Evolutionary conservation across 1,140 invertebrate genomes (phyloP).

Genomic region (Trachymyrmex septentrionalis): DNA sequence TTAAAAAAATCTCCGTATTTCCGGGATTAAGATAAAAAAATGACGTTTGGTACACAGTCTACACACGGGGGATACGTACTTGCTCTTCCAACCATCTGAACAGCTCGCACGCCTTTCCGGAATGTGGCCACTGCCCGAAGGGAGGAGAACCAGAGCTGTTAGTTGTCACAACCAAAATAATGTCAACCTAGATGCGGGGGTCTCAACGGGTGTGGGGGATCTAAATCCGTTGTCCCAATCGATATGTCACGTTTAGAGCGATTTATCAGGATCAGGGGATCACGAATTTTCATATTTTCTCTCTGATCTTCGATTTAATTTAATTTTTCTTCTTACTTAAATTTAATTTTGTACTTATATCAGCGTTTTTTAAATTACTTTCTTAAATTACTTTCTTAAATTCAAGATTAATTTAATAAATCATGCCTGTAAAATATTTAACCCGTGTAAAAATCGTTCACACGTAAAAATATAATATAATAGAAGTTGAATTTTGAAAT

Average conservation of each 20-base stretch:
- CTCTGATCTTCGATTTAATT: not conserved
- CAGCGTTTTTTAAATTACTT: not conserved
- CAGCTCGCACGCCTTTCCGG: constrained; percentile 99
- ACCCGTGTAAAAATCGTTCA: not conserved
- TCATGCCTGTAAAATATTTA: not conserved
- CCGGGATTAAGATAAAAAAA: constrained; percentile 61
- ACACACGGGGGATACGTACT: constrained; percentile 93
- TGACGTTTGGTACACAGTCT: constrained; percentile 83
- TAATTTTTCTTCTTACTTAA: not conserved
- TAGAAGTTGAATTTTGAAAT: not conserved
- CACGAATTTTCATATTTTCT: not conserved
- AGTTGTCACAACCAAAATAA: constrained; percentile 85
- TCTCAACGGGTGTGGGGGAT: constrained; percentile 71
- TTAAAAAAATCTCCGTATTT: constrained; percentile 17
- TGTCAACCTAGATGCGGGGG: constrained; percentile 81
- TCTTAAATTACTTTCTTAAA: not conserved
- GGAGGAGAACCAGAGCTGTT: constrained; percentile 86
- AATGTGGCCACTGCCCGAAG: constrained; percentile 97
- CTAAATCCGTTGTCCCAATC: constrained; percentile 69
- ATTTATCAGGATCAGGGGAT: constrained; percentile 3
- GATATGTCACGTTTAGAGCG: constrained; percentile 59
- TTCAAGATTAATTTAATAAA: not conserved
- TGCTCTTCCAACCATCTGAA: constrained; percentile 98
- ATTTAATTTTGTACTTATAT: not conserved
- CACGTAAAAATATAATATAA: not conserved